Base-by-base conservation (phyloP, 2,888 invertebrate genomes). In the Saturnia pavonia region DNA sequence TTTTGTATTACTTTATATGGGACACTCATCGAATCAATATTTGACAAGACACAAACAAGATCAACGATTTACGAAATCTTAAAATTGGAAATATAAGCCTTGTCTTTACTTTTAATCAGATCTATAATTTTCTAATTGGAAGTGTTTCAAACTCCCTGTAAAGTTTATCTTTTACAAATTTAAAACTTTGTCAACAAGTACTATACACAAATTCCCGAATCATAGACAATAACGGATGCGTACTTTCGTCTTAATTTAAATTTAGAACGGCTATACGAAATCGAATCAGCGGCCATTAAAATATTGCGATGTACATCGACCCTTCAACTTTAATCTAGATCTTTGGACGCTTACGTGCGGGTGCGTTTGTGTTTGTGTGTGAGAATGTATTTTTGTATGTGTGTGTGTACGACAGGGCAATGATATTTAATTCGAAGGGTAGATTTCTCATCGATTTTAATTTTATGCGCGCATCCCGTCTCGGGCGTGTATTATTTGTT, bases 351-450 rank as follows among this genome's bases (percentile, higher is more conserved):
- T 82, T 80, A 81, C 80, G 54, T 81, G 78, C 81, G 80, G 80
- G 78, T 76, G 79, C 75, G 76, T 76, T 75, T 77, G 79, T 77
- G 76, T 82, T 83, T 87, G 85, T 83, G 82, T 81, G 82, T 6
- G 57, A 27, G 16, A 12, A 27, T 60, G 14, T 51, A 51, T 80
- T 82, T 80, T 77, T 80, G 80, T 80, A 79, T 42, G 65, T 68
- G 85, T 83, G 83, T 83, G 87, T 88, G 87, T 86, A 88, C 81
- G 88, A 85, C 88, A 85, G 88, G 87, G 88, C 91, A 91, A 89
- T 92, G 89, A 92, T 93, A 92, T 92, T 91, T 94, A 93, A 93
- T 92, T 93, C 90, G 91, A 87, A 91, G 92, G 92, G 93, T 92
- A 90, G 88, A 90, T 87, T 89, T 89, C 91, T 90, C 91, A 93